phyloP scores from a whole-genome alignment of 1,140 invertebrate species.

The Arctopsyche grandis region DNA sequence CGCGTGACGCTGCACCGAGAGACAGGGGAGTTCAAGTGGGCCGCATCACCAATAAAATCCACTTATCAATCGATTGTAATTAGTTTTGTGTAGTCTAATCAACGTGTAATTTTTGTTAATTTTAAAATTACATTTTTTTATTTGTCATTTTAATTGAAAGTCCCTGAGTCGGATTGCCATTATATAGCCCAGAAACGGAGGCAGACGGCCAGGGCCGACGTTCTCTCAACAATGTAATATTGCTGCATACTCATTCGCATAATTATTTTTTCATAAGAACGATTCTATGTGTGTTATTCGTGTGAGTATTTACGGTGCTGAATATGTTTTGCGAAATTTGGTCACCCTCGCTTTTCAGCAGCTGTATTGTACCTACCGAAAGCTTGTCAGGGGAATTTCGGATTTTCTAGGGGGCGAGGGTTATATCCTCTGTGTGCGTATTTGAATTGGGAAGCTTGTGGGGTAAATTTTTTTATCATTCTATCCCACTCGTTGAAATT shows the following conservation, averaged over 20 bases:
- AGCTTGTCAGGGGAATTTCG: constrained; percentile 13
- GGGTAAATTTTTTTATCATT: no score
- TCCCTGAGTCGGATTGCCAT: constrained; percentile 15
- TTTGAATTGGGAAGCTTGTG: background rate
- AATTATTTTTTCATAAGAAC: constrained; percentile 9
- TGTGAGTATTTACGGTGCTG: no score
- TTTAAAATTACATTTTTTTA: no score
- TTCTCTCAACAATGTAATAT: constrained; percentile 24
- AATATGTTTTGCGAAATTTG: background rate
- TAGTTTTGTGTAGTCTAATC: no score
- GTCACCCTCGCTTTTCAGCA: background rate
- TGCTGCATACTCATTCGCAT: background rate
- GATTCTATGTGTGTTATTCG: background rate
- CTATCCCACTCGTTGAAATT: no score
- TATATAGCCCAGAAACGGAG: constrained; percentile 26
- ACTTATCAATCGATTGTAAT: background rate
- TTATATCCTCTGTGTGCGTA: background rate
- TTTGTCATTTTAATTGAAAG: no score
- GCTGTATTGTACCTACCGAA: background rate
- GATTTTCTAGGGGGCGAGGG: background rate
- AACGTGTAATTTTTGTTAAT: no score
- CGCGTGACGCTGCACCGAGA: background rate
- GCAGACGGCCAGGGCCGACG: constrained; percentile 29
- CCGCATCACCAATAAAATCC: background rate
- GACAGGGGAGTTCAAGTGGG: background rate